phyloP scores from a whole-genome alignment of 2,888 invertebrate genomes.

The Elaeidobius kamerunicus region DNA sequence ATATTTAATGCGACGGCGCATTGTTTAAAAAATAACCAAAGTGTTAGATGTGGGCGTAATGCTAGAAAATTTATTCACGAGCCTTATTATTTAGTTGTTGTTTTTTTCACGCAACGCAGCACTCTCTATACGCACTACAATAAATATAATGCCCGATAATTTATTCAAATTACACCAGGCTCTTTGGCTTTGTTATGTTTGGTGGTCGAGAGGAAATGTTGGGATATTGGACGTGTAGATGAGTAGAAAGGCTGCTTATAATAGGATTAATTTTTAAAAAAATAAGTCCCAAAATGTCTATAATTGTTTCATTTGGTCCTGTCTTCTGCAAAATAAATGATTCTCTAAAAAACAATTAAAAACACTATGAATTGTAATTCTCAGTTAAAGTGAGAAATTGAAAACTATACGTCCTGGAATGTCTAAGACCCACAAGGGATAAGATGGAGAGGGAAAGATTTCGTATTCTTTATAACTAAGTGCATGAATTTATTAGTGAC shows the following conservation, averaged over 20 bases:
- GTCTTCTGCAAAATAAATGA: neutral
- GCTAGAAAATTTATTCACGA: slow-evolving; percentile 28
- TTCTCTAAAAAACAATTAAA: too few relatives aligned
- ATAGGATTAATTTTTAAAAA: too few relatives aligned
- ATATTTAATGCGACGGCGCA: slow-evolving; percentile 17
- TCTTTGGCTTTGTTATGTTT: slow-evolving; percentile 9
- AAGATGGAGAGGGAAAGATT: too few relatives aligned
- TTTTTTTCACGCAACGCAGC: slow-evolving; percentile 27
- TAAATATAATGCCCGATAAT: slow-evolving; percentile 25
- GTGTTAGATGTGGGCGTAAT: slow-evolving; percentile 26
- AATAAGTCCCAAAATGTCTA: too few relatives aligned
- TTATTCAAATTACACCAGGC: slow-evolving; percentile 25
- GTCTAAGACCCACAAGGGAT: too few relatives aligned
- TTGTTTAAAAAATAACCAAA: slow-evolving; percentile 19
- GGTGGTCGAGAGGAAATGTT: slow-evolving; percentile 2
- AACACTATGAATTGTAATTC: too few relatives aligned
- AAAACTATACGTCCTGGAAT: too few relatives aligned
- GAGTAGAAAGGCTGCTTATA: too few relatives aligned
- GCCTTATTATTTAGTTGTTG: slow-evolving; percentile 24
- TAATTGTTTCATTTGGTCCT: slow-evolving; percentile 4
- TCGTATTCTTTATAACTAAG: too few relatives aligned
- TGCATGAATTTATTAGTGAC: too few relatives aligned
- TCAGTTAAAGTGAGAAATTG: too few relatives aligned
- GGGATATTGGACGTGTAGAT: too few relatives aligned
- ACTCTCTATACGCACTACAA: slow-evolving; percentile 25